Evolutionary conservation across 35 echinoderm and acorn worm genomes (phyloP).

Genomic region (Apostichopus japonicus): DNA sequence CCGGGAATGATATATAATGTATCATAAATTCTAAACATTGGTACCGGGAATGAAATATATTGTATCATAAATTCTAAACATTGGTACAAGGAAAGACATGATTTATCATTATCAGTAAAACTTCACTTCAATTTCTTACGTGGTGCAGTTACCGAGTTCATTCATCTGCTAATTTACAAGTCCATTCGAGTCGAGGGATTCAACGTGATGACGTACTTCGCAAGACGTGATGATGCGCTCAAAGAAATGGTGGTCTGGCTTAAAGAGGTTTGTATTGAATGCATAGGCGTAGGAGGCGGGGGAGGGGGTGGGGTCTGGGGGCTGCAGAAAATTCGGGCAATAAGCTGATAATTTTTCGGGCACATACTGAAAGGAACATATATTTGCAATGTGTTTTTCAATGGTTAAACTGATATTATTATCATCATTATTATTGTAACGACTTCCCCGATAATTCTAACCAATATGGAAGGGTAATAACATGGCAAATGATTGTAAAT

Average conservation of each 20-base stretch:
- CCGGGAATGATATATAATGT: too few species aligned
- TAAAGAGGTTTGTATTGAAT: background rate
- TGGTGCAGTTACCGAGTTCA: constrained; percentile 6
- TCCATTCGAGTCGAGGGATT: background rate
- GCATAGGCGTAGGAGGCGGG: too few species aligned
- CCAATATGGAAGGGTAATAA: too few species aligned
- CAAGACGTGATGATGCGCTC: background rate
- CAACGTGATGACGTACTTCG: background rate
- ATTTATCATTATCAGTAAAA: background rate
- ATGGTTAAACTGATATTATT: too few species aligned
- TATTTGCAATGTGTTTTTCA: too few species aligned
- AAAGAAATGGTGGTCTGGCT: background rate
- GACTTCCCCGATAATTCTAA: too few species aligned
- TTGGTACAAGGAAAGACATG: background rate
- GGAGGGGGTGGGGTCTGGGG: too few species aligned
- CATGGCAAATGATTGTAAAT: too few species aligned
- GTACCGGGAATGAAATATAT: background rate
- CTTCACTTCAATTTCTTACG: background rate
- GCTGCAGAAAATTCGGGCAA: too few species aligned
- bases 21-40: background rate
- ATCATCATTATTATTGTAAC: too few species aligned
- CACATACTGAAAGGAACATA: too few species aligned
- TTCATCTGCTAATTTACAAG: background rate
- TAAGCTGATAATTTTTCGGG: too few species aligned
- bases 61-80: background rate